Percentiles rank a stretch among this genome's conserved stretches.
phyloP scores from a whole-genome alignment of 2,797 vertebrate genomes.

The Lepilemur septentrionalis region DNA sequence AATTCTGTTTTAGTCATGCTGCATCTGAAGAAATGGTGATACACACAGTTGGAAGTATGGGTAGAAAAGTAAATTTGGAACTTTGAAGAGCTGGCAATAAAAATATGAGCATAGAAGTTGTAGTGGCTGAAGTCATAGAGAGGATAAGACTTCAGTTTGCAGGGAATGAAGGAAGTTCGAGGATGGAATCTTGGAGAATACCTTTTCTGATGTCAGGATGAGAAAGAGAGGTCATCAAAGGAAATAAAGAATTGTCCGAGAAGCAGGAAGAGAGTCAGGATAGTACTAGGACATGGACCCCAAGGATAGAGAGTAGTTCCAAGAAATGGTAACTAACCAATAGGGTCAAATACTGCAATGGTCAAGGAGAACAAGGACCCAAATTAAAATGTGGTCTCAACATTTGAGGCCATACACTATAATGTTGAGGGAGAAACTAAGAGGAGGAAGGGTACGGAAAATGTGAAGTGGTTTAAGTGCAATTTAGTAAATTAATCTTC shows the following conservation, averaged over 20 bases:
- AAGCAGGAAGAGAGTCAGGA: not conserved
- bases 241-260: not conserved
- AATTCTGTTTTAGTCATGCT: not conserved
- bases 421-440: not conserved
- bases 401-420: not conserved
- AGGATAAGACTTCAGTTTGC: not conserved
- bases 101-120: not conserved
- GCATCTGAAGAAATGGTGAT: not conserved
- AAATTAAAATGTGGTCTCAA: not conserved
- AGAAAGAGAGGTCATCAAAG: not conserved
- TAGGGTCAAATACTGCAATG: not conserved
- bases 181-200: not conserved
- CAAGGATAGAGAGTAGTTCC: not conserved
- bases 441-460: not conserved
- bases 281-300: too few species aligned
- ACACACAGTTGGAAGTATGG: not conserved
- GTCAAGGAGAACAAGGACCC: not conserved
- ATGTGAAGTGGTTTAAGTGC: not conserved
- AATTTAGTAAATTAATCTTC: not conserved
- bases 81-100: constrained; percentile 7
- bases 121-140: not conserved
- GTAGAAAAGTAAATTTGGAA: constrained; percentile 29
- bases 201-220: not conserved
- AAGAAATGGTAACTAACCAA: not conserved
- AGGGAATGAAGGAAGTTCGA: not conserved